A percentile compares a stretch with the other conserved stretches of the same genome.
Conservation (phyloP, 2,888 invertebrate species). For the Heliconius hortense region DNA sequence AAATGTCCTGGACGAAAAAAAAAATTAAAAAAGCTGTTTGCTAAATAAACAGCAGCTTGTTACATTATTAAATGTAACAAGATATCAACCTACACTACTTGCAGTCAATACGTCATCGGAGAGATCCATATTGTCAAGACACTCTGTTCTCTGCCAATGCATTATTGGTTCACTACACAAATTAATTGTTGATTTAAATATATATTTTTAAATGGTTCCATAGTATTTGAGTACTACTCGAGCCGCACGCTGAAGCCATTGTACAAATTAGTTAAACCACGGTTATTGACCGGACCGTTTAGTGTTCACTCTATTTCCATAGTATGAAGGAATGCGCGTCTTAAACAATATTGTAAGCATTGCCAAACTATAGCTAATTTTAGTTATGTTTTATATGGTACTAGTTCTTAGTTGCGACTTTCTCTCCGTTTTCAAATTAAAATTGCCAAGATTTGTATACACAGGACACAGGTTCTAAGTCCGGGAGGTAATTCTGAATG, state of each 20-base stretch:
- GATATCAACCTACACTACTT: too few relatives aligned
- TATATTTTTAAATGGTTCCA: neutral
- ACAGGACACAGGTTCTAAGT: neutral
- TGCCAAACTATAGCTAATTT: constrained; percentile 2
- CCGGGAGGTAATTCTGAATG: too few relatives aligned
- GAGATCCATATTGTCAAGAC: too few relatives aligned
- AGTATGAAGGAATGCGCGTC: neutral
- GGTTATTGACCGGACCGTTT: constrained; percentile 13
- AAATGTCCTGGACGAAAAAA: too few relatives aligned
- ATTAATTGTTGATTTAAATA: neutral
- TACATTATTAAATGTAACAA: too few relatives aligned
- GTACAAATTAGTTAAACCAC: constrained; percentile 1
- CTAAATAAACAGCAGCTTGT: too few relatives aligned
- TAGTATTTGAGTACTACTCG: neutral
- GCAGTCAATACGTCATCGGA: too few relatives aligned
- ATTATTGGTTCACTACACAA: too few relatives aligned
- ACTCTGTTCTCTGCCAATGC: too few relatives aligned
- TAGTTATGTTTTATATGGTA: neutral
- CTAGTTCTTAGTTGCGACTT: neutral
- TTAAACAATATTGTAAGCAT: neutral
- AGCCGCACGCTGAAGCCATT: neutral
- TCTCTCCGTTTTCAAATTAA: neutral
- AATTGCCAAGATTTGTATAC: neutral
- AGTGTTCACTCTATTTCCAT: constrained; percentile 7
- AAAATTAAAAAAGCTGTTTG: too few relatives aligned